These are phyloP conservation scores for Sphenopsis melanotis DNA, from an alignment of 2,797 vertebrate genomes.

Conservation along the genomic window DNA sequence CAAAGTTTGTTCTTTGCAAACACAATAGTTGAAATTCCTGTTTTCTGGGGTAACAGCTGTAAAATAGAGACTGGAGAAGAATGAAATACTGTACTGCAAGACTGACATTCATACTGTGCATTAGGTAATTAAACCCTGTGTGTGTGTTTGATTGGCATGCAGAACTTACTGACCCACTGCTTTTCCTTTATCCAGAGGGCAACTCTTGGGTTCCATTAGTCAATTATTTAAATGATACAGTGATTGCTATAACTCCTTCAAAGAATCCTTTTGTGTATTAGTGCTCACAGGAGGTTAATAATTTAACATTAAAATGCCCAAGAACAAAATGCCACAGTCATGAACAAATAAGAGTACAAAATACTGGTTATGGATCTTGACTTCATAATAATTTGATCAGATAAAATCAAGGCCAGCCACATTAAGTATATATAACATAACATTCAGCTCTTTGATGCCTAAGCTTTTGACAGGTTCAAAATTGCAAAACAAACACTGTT, in stretches of 20 bases:
- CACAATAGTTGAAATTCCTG: not conserved
- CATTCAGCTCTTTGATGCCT: not conserved
- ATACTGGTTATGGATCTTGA: not conserved
- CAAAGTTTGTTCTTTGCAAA: not conserved
- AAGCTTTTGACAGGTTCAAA: not conserved
- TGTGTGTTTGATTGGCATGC: not conserved
- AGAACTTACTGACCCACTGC: not conserved
- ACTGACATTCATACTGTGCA: not conserved
- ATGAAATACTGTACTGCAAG: not conserved
- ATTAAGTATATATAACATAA: not conserved
- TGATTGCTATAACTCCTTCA: not conserved
- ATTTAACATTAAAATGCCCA: not conserved
- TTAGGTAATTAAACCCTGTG: not conserved
- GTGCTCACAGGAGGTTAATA: slow-evolving; percentile 16
- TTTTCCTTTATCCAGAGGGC: not conserved
- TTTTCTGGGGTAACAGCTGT: not conserved
- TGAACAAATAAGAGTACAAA: not conserved
- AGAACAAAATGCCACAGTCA: not conserved
- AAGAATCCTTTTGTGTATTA: not conserved
- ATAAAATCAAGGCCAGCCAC: not conserved
- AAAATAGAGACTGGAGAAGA: not conserved
- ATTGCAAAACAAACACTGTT: not conserved
- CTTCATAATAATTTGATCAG: not conserved
- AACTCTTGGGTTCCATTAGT: not conserved
- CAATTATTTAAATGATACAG: slow-evolving; percentile 15